Percentiles rank a stretch among this genome's conserved stretches.
Evolutionary conservation across 2,888 invertebrate species (phyloP).

Genomic region (Sepioteuthis lessoniana): DNA sequence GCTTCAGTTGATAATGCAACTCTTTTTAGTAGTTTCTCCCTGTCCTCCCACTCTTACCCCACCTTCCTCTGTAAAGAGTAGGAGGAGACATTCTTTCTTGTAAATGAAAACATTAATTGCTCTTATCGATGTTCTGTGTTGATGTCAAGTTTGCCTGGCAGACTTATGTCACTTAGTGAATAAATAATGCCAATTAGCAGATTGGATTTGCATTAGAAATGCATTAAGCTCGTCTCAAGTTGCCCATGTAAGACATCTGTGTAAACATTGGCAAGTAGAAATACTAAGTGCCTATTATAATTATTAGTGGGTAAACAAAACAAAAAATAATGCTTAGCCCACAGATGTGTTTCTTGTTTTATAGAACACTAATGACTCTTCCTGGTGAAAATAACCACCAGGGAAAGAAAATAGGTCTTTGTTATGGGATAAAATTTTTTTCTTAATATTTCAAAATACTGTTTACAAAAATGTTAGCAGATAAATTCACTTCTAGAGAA

Average conservation of each 20-base stretch:
- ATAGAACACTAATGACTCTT: neutral
- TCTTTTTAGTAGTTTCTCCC: neutral
- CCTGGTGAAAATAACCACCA: no score
- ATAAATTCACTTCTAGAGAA: no score
- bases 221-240: neutral
- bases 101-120: conserved; percentile 17
- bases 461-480: no score
- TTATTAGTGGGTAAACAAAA: neutral
- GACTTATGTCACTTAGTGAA: conserved; percentile 18
- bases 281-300: neutral
- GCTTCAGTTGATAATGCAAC: no score
- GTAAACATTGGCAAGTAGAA: neutral
- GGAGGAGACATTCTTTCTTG: neutral
- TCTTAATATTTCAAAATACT: no score
- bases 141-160: neutral
- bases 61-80: neutral
- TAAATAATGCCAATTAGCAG: conserved; percentile 8
- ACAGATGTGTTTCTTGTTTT: neutral
- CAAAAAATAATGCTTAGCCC: neutral
- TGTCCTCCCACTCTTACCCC: neutral
- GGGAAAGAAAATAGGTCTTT: no score
- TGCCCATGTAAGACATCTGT: neutral
- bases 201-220: conserved; percentile 4
- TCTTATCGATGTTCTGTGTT: neutral
- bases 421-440: no score